Conservation (phyloP, 2,113 vertebrate genomes). For the Tupaia tana region DNA sequence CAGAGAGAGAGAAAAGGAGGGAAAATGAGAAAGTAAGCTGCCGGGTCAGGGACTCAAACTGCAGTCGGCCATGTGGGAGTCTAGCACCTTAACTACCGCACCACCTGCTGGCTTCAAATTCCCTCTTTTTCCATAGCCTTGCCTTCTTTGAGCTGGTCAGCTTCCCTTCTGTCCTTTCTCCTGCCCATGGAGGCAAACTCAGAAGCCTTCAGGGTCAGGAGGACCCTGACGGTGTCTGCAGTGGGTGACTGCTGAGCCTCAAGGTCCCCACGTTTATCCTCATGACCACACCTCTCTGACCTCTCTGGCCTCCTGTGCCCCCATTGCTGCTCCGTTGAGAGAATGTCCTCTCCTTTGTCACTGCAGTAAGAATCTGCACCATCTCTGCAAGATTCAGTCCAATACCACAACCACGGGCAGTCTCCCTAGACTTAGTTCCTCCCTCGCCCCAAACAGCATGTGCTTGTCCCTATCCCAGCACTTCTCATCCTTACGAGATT, state of each 20-base stretch:
- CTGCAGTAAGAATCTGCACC: background rate
- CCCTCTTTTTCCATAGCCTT: background rate
- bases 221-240: background rate
- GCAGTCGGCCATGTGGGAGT: no score
- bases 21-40: no score
- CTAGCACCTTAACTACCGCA: no score
- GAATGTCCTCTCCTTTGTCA: background rate
- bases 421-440: background rate
- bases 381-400: background rate
- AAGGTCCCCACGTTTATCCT: background rate
- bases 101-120: background rate
- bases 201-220: background rate
- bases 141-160: no score
- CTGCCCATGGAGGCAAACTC: background rate
- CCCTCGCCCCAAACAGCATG: background rate
- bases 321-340: no score
- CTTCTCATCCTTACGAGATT: background rate
- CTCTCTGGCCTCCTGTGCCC: accelerated
- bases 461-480: background rate
- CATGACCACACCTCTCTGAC: background rate
- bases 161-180: background rate
- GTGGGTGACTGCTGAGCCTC: background rate
- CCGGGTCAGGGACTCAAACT: no score
- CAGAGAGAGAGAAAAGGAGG: no score
- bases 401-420: background rate